Evolutionary conservation across 2,888 invertebrate genomes (phyloP).

Genomic region (Neelides folsomi): DNA sequence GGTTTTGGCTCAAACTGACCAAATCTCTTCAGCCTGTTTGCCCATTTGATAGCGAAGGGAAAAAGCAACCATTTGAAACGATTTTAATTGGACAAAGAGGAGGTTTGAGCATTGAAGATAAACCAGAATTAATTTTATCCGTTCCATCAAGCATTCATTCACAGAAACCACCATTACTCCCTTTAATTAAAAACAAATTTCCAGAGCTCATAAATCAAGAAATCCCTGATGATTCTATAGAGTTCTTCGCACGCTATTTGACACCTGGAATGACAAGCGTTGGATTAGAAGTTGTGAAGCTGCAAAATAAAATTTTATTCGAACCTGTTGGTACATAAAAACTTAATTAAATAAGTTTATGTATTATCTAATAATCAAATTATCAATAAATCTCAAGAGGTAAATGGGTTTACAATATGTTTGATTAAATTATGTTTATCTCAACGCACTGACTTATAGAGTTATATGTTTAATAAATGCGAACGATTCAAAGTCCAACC

Average conservation of each 20-base stretch:
- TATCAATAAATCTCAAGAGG: no score
- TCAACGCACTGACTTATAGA: no score
- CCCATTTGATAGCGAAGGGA: slow-evolving; percentile 49
- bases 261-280: slow-evolving; percentile 70
- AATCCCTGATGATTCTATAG: slow-evolving; percentile 48
- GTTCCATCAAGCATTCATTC: slow-evolving; percentile 87
- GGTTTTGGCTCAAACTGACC: slow-evolving; percentile 83
- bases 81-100: slow-evolving; percentile 48
- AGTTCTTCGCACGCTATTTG: slow-evolving; percentile 83
- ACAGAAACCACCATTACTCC: slow-evolving; percentile 74
- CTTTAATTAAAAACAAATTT: slow-evolving; percentile 12
- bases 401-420: no score
- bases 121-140: slow-evolving; percentile 55
- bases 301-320: slow-evolving; percentile 47
- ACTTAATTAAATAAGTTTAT: no score
- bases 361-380: no score
- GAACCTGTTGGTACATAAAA: no score
- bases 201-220: slow-evolving; percentile 4
- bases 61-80: slow-evolving; percentile 81
- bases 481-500: no score
- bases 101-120: slow-evolving; percentile 1
- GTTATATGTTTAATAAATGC: no score
- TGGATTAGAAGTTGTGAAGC: slow-evolving; percentile 73
- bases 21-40: slow-evolving; percentile 53
- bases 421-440: no score